Evolutionary conservation across 2,888 invertebrate species (phyloP).

Genomic region (Chrysopilus asiliformis): DNA sequence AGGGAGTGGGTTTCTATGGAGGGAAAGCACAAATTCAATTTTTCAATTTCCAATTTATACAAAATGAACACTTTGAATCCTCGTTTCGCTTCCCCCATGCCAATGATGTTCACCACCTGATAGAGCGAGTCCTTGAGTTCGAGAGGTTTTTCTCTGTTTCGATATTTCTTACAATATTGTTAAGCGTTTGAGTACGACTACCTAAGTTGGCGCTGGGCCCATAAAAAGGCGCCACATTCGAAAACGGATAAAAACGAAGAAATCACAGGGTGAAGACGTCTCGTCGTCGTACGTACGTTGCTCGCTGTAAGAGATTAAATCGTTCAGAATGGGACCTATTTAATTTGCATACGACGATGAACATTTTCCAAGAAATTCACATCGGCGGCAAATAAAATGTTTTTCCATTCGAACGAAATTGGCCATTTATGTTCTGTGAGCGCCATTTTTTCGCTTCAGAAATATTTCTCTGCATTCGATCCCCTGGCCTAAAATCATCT

Average conservation of each 20-base stretch:
- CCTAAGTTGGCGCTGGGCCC: too few relatives aligned
- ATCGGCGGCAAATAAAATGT: conserved; percentile 15
- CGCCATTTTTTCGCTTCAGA: conserved; percentile 13
- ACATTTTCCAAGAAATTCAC: conserved; percentile 14
- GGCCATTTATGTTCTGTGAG: conserved; percentile 13
- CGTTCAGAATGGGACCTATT: conserved; percentile 15
- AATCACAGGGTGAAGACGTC: too few relatives aligned
- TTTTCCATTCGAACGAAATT: conserved; percentile 14
- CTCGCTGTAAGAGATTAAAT: conserved; percentile 14
- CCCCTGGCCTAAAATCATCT: neutral
- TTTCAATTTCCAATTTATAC: conserved; percentile 12
- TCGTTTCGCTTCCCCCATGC: neutral
- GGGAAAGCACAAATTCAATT: conserved; percentile 15
- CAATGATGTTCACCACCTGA: too few relatives aligned
- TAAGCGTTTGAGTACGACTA: too few relatives aligned
- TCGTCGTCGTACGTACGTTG: neutral
- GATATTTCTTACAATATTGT: too few relatives aligned
- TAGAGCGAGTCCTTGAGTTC: too few relatives aligned
- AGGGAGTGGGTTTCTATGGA: too few relatives aligned
- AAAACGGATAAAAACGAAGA: neutral
- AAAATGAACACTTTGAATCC: conserved; percentile 6
- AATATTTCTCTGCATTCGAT: neutral
- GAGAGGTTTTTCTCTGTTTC: too few relatives aligned
- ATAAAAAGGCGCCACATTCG: conserved; percentile 8
- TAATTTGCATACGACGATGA: conserved; percentile 16